These are phyloP conservation scores for Periparus ater DNA, from an alignment of 2,797 vertebrate genomes.

Conservation along the genomic window DNA sequence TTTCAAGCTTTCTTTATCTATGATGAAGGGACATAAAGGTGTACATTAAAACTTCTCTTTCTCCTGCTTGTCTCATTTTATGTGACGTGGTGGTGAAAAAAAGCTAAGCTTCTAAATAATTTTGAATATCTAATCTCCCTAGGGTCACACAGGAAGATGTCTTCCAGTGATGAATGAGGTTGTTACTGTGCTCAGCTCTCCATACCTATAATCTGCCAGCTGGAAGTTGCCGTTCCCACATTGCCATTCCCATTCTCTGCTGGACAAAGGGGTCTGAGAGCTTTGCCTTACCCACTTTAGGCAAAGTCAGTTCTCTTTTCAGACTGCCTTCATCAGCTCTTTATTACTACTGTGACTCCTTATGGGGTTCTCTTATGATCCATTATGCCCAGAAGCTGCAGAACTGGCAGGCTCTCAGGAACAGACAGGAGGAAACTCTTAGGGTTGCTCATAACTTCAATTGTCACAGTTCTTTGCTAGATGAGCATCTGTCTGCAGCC, in stretches of 20 bases:
- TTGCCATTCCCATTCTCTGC: not conserved
- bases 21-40: not conserved
- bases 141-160: not conserved
- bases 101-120: not conserved
- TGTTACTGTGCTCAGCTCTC: not conserved
- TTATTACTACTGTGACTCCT: not conserved
- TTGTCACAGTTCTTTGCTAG: not conserved
- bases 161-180: not conserved
- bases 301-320: constrained; percentile 4
- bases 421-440: not conserved
- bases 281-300: constrained; percentile 8
- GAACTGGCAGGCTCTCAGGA: not conserved
- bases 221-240: constrained; percentile 24
- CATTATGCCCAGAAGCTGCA: constrained; percentile 5
- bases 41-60: not conserved
- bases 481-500: not conserved
- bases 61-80: accelerated
- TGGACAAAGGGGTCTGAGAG: not conserved
- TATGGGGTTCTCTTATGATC: not conserved
- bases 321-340: not conserved
- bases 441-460: not conserved
- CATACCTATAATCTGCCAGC: not conserved
- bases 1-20: not conserved
- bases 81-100: not conserved
- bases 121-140: not conserved